Base-by-base conservation (phyloP, 2,888 invertebrate genomes). In the Laspeyria flexula region DNA sequence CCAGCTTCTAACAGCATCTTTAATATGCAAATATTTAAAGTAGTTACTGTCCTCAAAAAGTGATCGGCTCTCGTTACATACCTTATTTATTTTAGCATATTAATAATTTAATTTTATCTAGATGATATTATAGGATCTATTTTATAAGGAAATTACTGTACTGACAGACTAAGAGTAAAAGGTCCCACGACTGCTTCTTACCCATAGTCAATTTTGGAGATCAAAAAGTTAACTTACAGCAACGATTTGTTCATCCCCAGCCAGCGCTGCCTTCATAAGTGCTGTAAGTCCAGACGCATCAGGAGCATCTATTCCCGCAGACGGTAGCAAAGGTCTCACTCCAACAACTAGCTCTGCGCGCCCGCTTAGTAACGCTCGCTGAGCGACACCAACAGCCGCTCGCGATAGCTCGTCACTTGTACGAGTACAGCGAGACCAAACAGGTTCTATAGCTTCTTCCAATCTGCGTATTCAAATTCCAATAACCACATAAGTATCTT, bases 201-300 rank as follows among this genome's bases (percentile, higher is more conserved):
- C n/a, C n/a, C n/a, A n/a, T n/a, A n/a, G n/a, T n/a, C n/a, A n/a
- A n/a, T n/a, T n/a, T n/a, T n/a, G n/a, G n/a, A n/a, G n/a, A n/a
- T n/a, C n/a, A n/a, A n/a, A n/a, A n/a, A n/a, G n/a, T 21, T 5
- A 21, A 75, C 87, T 86, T 75, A 94, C 94, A 42, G 92, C 86
- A 0, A 96, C 95, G 21, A 96, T 95, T 12, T 94, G 93, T 60
- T 97, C 97, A 68, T 97, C 97, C 1, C 96, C 96, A 7, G 95
- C 94, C 16, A 97, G 93, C 40, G 96, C 95, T 0, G 97, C 96
- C 58, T 97, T 92, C 97, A 98, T 98, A 16, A 98, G 88, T 0
- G 96, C 96, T 0, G 97, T 96, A 48, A 97, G 93, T 0, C 97
- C 97, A 3, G 94, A 94, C 16, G 96, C 95, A 73, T 97, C 97